Conservation (phyloP, 92 coral and sea anemone species). For the Anthopleura xanthogrammica region DNA sequence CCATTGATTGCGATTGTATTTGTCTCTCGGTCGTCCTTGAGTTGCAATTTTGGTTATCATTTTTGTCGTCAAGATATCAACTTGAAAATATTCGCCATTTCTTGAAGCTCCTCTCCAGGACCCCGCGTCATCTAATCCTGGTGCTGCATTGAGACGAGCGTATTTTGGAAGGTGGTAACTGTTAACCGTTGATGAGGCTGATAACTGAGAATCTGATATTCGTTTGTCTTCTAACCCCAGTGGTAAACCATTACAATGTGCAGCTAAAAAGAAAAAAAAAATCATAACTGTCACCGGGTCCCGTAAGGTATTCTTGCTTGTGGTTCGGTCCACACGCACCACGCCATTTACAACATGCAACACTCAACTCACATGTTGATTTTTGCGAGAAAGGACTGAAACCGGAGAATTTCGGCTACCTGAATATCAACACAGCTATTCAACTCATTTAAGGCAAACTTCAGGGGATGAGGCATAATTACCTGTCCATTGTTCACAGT, state of each 20-base stretch:
- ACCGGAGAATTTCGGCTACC: too few species aligned
- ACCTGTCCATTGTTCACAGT: not conserved
- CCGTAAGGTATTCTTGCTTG: too few species aligned
- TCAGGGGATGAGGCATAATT: not conserved
- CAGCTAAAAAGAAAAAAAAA: not conserved
- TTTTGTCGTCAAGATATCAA: not conserved
- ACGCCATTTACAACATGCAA: too few species aligned
- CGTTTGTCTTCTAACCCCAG: not conserved
- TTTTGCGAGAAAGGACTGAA: too few species aligned
- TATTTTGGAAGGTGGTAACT: not conserved
- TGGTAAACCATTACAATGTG: not conserved
- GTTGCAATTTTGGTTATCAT: not conserved
- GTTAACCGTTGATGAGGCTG: not conserved
- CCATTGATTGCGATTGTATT: not conserved
- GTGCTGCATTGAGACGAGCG: not conserved
- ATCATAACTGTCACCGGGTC: not conserved
- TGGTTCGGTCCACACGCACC: too few species aligned
- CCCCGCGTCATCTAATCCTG: not conserved
- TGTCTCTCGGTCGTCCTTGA: not conserved
- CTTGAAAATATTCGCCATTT: not conserved
- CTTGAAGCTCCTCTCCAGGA: not conserved
- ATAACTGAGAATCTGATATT: not conserved
- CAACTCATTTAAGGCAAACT: not conserved
- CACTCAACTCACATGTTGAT: too few species aligned
- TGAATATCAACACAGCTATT: not conserved